These are phyloP conservation scores for Coptodon bakossiorum DNA, from an alignment of 2,113 vertebrate species.

Conservation along the genomic window DNA sequence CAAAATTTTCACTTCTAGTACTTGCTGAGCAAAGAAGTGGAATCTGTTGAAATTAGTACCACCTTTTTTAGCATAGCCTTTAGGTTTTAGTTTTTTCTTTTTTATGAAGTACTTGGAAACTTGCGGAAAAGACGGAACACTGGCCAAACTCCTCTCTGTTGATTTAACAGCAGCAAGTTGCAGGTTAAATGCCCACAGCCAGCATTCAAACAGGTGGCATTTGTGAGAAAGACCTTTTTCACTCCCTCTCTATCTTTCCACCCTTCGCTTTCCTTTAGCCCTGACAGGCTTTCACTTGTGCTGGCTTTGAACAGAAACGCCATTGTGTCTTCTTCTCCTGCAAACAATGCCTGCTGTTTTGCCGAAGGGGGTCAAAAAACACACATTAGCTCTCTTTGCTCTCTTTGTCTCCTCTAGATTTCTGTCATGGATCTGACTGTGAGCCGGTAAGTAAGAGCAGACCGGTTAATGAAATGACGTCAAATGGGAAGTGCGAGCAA, in stretches of 20 bases:
- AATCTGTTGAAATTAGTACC: not conserved
- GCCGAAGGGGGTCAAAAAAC: conserved; percentile 38
- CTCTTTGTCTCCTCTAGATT: conserved; percentile 46
- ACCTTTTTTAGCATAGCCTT: not conserved
- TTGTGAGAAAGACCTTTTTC: conserved; percentile 18
- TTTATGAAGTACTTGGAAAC: not conserved
- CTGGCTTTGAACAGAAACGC: conserved; percentile 58
- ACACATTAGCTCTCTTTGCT: conserved; percentile 60
- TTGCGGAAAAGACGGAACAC: not conserved
- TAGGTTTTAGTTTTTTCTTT: not conserved
- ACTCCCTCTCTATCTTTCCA: conserved; percentile 1
- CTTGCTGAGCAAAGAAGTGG: not conserved
- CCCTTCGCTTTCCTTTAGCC: conserved; percentile 29
- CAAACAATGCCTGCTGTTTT: conserved; percentile 65
- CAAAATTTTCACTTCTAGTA: not conserved
- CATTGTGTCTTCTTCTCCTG: conserved; percentile 59
- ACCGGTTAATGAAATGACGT: not conserved
- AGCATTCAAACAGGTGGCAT: conserved; percentile 29
- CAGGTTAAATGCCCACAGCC: not conserved
- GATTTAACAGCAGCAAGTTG: not conserved
- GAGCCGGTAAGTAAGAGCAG: conserved; percentile 21
- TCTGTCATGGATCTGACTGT: conserved; percentile 45
- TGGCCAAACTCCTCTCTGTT: not conserved
- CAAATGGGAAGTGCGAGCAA: not conserved
- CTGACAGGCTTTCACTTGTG: conserved; percentile 58